Evolutionary conservation across 37 sponge, comb jelly and placozoan species (phyloP), one percentile per base, ranked within the genome.

Genomic region (Geodia barretti): DNA sequence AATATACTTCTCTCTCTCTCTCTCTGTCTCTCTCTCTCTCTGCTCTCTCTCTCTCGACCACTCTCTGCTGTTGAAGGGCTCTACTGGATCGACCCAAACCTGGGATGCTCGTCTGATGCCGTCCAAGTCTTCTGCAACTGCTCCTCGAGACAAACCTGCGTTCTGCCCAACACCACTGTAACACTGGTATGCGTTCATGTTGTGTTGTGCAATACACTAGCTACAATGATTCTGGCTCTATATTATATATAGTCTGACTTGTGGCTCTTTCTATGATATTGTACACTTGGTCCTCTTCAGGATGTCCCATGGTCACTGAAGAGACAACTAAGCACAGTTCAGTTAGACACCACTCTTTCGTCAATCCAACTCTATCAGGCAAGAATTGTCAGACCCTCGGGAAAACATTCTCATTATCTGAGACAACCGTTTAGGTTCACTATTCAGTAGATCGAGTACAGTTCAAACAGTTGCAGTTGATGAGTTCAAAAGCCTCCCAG

Each of bases 1-100:
- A n/a, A n/a, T n/a, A 23, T 9, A 35, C 4, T 9, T 2, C 36
- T 29, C 70, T 11, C 32, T n/a, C n/a, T n/a, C 43, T 62, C 73
- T 72, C 30, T 82, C 2, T 82, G 29, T 17, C n/a, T 61, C 2
- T 29, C 73, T 34, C 31, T 43, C 24, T 72, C 8, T 41, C 1
- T n/a, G n/a, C n/a, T n/a, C n/a, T n/a, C n/a, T n/a, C n/a, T n/a
- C n/a, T n/a, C n/a, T n/a, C n/a, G n/a, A 59, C 19, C 19, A 60
- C 21, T 60, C n/a, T n/a, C n/a, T n/a, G n/a, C 25, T 68, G 11
- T 11, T 70, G 60, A 26, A 72, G 84, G 77, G 11, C 64, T 64
- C 59, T 91, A 83, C 68, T 91, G 92, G 92, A 76, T 91, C 14
- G 92, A 91, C 40, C 92, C 92, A 2, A 87, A 91, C 72, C 78